These are phyloP conservation scores for Melipona bicolor DNA, from an alignment of 2,888 invertebrate genomes.

Conservation along the genomic window DNA sequence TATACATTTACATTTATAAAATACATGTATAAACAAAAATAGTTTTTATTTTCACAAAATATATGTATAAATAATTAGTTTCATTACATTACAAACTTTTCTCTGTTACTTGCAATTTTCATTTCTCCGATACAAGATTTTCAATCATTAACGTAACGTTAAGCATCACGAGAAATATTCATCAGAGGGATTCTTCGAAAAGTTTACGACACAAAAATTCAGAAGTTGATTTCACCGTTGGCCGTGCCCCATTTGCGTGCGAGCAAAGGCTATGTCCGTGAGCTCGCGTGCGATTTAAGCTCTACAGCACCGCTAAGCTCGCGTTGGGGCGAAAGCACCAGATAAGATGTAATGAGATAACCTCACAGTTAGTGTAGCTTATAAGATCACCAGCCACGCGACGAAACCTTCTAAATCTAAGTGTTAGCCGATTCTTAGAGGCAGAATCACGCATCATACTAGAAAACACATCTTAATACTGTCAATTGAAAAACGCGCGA, in stretches of 20 bases:
- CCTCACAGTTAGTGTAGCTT: conserved; percentile 79
- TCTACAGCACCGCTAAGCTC: conserved; percentile 71
- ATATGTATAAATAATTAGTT: too few species aligned
- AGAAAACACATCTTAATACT: conserved; percentile 50
- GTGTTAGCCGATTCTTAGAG: conserved; percentile 67
- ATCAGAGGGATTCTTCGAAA: conserved; percentile 6
- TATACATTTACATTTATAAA: too few species aligned
- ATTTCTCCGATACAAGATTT: too few species aligned
- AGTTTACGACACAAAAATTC: background rate
- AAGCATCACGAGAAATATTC: background rate
- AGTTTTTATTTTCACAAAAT: too few species aligned
- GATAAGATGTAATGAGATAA: conserved; percentile 84
- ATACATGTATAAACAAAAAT: too few species aligned
- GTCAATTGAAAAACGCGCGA: background rate
- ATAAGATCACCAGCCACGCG: conserved; percentile 84
- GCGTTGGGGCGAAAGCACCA: conserved; percentile 81
- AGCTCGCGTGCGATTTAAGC: conserved; percentile 83
- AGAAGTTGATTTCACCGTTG: conserved; percentile 17
- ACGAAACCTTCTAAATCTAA: conserved; percentile 84
- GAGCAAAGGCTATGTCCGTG: conserved; percentile 48
- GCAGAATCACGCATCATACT: conserved; percentile 56
- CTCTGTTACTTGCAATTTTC: too few species aligned
- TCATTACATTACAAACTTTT: too few species aligned
- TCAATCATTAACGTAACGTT: too few species aligned
- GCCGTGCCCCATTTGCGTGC: conserved; percentile 54